Conservation (phyloP, 2,797 vertebrate genomes). For the Neopelma chrysocephalum region DNA sequence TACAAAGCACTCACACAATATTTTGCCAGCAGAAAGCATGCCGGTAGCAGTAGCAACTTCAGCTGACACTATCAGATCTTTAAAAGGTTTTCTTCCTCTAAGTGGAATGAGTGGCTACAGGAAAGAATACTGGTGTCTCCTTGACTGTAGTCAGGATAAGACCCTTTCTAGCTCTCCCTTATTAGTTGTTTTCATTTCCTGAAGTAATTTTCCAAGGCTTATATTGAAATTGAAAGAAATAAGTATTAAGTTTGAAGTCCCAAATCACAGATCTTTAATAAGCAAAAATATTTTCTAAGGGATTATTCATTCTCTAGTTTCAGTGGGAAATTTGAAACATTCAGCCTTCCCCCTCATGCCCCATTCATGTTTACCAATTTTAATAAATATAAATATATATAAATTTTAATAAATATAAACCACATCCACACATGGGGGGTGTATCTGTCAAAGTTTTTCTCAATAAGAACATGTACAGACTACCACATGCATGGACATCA, state of each 20-base stretch:
- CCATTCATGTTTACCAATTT: not conserved
- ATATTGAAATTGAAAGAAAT: not conserved
- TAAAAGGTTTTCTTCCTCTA: not conserved
- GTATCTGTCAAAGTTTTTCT: not conserved
- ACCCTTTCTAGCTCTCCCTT: not conserved
- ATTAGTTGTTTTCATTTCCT: not conserved
- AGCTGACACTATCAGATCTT: not conserved
- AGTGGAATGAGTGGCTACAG: not conserved
- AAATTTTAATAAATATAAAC: not conserved
- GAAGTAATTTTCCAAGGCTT: not conserved
- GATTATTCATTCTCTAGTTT: not conserved
- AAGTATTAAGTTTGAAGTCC: not conserved
- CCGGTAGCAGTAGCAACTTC: not conserved
- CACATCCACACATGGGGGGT: fast-evolving
- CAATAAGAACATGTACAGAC: fast-evolving
- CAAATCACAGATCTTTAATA: not conserved
- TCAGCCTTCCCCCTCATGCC: fast-evolving
- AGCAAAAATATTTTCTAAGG: not conserved
- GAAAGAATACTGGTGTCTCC: not conserved
- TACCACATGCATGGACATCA: not conserved
- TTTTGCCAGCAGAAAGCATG: not conserved
- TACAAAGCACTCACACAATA: not conserved
- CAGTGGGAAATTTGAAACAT: not conserved
- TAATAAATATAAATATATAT: not conserved
- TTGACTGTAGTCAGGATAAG: not conserved